Evolutionary conservation across 2,113 vertebrate genomes (phyloP).

Genomic region (Ailuropoda melanoleuca): DNA sequence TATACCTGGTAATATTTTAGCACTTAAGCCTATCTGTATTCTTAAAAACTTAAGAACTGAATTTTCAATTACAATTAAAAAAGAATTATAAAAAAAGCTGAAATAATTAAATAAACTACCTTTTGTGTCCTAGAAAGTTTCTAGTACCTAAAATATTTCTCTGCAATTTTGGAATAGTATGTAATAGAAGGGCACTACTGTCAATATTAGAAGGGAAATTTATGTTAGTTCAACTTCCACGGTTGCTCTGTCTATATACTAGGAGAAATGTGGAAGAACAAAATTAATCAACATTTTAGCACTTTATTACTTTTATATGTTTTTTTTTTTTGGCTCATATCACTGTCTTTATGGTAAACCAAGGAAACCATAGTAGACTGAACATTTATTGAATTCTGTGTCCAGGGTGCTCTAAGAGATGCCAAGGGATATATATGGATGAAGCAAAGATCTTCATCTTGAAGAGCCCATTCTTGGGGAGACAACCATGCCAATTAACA

Average conservation of each 20-base stretch:
- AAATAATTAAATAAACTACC: constrained; percentile 44
- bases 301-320: not conserved
- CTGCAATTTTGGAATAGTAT: not conserved
- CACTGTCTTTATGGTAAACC: not conserved
- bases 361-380: not conserved
- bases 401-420: not conserved
- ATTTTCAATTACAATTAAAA: constrained; percentile 61
- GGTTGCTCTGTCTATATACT: not conserved
- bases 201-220: not conserved
- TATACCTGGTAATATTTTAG: constrained; percentile 72
- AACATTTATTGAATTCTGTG: not conserved
- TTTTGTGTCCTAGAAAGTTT: constrained; percentile 43
- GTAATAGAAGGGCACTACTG: not conserved
- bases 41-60: constrained; percentile 55
- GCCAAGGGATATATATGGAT: not conserved
- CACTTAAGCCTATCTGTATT: constrained; percentile 55
- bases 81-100: constrained; percentile 8
- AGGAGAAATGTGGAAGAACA: not conserved
- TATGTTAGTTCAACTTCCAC: not conserved
- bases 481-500: not conserved
- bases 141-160: not conserved
- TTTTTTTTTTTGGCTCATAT: not conserved
- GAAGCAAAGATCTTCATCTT: not conserved
- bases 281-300: not conserved
- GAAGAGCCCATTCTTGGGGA: not conserved